Base-by-base conservation (phyloP, 2,888 invertebrate genomes). In the Netelia fuscicornis region DNA sequence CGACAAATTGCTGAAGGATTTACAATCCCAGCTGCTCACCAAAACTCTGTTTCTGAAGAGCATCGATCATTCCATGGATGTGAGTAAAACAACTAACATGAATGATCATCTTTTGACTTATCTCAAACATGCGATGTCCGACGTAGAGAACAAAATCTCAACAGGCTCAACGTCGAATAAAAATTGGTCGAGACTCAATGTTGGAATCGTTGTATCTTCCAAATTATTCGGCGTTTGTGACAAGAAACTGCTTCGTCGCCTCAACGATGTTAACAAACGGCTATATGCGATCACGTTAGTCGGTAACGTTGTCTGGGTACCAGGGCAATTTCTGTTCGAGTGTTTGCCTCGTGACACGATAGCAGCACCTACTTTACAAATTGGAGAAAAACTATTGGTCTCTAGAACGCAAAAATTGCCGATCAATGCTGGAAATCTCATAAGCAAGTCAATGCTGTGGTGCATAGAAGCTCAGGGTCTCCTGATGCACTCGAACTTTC, bases 301-400 rank as follows among this genome's bases (percentile, higher is more conserved):
- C 81, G 98, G 98, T 0, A 97, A 97, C 91, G 95, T 97, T 17
- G 93, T 98, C 76, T 99, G 98, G 98, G 96, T 97, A 90, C 98
- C 98, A 0, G 97, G 97, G 92, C 95, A 96, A 88, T 99, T 98
- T 94, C 94, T 99, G 2, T 94, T 95, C 65, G 95, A 95, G 88
- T 95, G 96, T 93, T 94, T 96, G 86, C 94, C 96, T 88, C 94
- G 96, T 13, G 93, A 94, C 37, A 84, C 89, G 11, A 11, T 83
- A 0, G 81, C 87, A 88, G 88, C 92, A 87, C 56, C 91, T 87
- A 88, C 68, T 42, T 10, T 82, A 0, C 92, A 92, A 81, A 54
- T 90, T 0, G 93, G 93, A 2, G 93, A 93, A 70, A 93, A 91
- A 71, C 67, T 93, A 8, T 84, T 94, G 2, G 54, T 83, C 0